Percentiles rank a stretch among this genome's conserved stretches.
phyloP scores from a whole-genome alignment of 2,113 vertebrate genomes.

The Albula glossodonta region DNA sequence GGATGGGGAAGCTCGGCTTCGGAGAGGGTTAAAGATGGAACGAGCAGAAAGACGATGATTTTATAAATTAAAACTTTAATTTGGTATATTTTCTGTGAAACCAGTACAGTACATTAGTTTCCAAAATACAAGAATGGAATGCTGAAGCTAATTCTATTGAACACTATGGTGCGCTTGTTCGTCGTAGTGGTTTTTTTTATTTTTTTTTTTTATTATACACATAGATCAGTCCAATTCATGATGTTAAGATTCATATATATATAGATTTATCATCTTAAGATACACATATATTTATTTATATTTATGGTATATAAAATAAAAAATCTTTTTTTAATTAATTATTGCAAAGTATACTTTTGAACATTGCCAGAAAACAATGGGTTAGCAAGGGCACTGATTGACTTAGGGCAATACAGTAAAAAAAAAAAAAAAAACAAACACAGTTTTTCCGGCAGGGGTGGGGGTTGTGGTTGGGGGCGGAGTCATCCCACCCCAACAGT shows the following conservation, averaged over 20 bases:
- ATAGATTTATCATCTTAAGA: slow-evolving; percentile 8
- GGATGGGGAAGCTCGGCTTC: background rate
- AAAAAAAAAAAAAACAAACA: slow-evolving; percentile 13
- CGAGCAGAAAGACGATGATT: background rate
- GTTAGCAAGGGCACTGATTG: slow-evolving; percentile 34
- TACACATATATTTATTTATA: slow-evolving; percentile 9
- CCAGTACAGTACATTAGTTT: slow-evolving; percentile 46
- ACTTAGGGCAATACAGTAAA: background rate
- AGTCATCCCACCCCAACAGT: background rate
- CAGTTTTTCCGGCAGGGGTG: slow-evolving; percentile 12
- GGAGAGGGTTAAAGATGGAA: background rate
- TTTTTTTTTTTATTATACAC: slow-evolving; percentile 31
- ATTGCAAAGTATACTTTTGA: slow-evolving; percentile 44
- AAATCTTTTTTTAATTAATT: slow-evolving; percentile 47
- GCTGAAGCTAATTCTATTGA: slow-evolving; percentile 47
- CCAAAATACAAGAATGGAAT: slow-evolving; percentile 54
- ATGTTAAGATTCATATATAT: background rate
- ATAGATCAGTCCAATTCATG: background rate
- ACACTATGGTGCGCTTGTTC: slow-evolving; percentile 47
- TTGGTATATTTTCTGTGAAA: slow-evolving; percentile 51
- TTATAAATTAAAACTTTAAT: slow-evolving; percentile 70
- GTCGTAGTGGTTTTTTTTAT: slow-evolving; percentile 36
- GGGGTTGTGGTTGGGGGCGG: background rate
- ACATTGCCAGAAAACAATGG: slow-evolving; percentile 37
- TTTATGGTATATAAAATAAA: slow-evolving; percentile 55